Evolutionary conservation across 1,140 invertebrate genomes (phyloP), one percentile per base, ranked within the genome.

Genomic region (Eurosta solidaginis): DNA sequence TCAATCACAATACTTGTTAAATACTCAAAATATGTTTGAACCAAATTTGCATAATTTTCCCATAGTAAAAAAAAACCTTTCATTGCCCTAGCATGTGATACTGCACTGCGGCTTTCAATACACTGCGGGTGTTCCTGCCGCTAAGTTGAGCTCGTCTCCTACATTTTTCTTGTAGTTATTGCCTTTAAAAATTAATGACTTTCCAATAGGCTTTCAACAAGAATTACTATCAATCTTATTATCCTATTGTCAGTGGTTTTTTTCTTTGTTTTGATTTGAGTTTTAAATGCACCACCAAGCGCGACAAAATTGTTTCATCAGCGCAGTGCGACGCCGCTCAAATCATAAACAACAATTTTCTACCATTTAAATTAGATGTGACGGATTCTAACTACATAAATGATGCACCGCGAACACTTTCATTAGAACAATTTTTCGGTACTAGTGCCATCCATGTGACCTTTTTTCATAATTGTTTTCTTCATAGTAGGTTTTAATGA

Each of bases 301-400:
- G 36, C 59, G 59, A 22, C 33, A 36, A 20, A 22, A 68, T 22
- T 68, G 59, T 68, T 20, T 40, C 59, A 68, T 20, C 59, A 68
- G 17, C 59, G 59, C 59, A 40, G 59, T 40, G 59, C 59, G 33
- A 14, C 59, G 33, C 59, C 59, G 40, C 29, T 20, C 33, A 36
- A 68, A 68, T 68, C 59, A 68, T 68, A 68, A 68, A 40, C 59
- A 40, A 68, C 36, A 68, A 36, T 40, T 36, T 40, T 42, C 9
- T 9, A 9, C 5, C 59, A 40, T 36, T 36, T 40, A 29, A 40
- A 68, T 68, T 68, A 68, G n/a, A 17, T 17, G 40, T 29, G 20
- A 5, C 25, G 49, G 54, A n/a, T 27, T 29, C 59, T 3, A 29
- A 68, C 59, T 68, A n/a, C n/a, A n/a, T n/a, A 68, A 68, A 68